Percentiles rank a stretch among this genome's conserved stretches.
Evolutionary conservation across 2,113 vertebrate species (phyloP).

Genomic region (Caloenas nicobarica): DNA sequence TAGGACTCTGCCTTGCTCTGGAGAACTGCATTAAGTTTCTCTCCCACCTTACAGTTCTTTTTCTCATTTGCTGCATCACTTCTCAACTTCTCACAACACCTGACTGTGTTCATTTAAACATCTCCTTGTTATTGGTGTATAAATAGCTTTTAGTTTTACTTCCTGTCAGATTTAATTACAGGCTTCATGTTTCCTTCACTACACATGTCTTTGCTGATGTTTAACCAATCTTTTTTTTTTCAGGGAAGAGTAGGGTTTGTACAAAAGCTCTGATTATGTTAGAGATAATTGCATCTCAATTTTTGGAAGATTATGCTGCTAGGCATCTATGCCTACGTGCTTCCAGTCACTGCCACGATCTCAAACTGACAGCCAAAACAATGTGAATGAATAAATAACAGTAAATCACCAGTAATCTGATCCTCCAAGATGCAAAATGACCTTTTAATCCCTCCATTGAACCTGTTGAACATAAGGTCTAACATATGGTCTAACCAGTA

Average conservation of each 20-base stretch:
- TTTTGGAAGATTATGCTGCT: not conserved
- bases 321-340: rapidly evolving
- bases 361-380: not conserved
- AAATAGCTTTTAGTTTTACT: constrained; percentile 25
- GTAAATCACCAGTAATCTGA: not conserved
- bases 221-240: not conserved
- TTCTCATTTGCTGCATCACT: not conserved
- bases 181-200: not conserved
- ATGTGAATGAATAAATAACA: not conserved
- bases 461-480: not conserved
- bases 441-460: not conserved
- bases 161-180: constrained; percentile 43
- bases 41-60: not conserved
- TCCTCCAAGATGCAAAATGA: not conserved
- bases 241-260: not conserved
- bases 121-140: not conserved
- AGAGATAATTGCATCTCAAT: not conserved
- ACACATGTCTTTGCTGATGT: not conserved
- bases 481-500: not conserved
- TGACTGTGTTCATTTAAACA: not conserved
- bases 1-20: not conserved
- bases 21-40: not conserved
- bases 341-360: not conserved
- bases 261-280: constrained; percentile 7
- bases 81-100: not conserved